A percentile compares a stretch with the other conserved stretches of the same genome.
These are phyloP conservation scores for Tribolium freemani DNA, from an alignment of 2,888 invertebrate species.

Conservation along the genomic window DNA sequence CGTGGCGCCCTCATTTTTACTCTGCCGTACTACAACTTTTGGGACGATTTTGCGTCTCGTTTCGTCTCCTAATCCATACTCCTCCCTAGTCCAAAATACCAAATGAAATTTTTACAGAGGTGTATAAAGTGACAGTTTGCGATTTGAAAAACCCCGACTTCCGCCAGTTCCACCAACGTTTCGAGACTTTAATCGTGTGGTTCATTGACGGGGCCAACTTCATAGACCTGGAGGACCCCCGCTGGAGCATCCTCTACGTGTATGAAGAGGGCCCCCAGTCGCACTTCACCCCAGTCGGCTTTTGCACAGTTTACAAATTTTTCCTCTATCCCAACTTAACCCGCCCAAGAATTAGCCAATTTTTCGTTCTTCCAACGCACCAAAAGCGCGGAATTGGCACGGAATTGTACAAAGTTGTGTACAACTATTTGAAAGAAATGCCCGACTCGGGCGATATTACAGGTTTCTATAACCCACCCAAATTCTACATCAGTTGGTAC, in stretches of 20 bases:
- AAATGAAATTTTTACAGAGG: slow-evolving; percentile 7
- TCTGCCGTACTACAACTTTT: too few relatives aligned
- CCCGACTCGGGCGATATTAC: slow-evolving; percentile 78
- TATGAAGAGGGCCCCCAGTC: slow-evolving; percentile 79
- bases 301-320: slow-evolving; percentile 93
- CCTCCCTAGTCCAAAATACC: too few relatives aligned
- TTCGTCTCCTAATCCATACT: too few relatives aligned
- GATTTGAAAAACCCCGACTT: slow-evolving; percentile 82
- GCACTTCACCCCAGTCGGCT: slow-evolving; percentile 84
- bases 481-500: too few relatives aligned
- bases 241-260: slow-evolving; percentile 90
- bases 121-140: slow-evolving; percentile 86
- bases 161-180: slow-evolving; percentile 81
- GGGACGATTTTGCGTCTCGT: too few relatives aligned
- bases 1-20: too few relatives aligned
- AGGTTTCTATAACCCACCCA: slow-evolving; percentile 65
- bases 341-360: slow-evolving; percentile 93
- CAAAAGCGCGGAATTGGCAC: slow-evolving; percentile 89
- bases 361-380: slow-evolving; percentile 93
- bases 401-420: slow-evolving; percentile 73
- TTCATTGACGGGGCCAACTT: slow-evolving; percentile 97
- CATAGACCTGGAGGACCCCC: slow-evolving; percentile 92
- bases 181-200: slow-evolving; percentile 94
- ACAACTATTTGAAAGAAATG: slow-evolving; percentile 62
- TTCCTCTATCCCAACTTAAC: slow-evolving; percentile 91